Base-by-base conservation (phyloP, 53 echinoderm and acorn worm genomes). In the Apostichopus leukothele region DNA sequence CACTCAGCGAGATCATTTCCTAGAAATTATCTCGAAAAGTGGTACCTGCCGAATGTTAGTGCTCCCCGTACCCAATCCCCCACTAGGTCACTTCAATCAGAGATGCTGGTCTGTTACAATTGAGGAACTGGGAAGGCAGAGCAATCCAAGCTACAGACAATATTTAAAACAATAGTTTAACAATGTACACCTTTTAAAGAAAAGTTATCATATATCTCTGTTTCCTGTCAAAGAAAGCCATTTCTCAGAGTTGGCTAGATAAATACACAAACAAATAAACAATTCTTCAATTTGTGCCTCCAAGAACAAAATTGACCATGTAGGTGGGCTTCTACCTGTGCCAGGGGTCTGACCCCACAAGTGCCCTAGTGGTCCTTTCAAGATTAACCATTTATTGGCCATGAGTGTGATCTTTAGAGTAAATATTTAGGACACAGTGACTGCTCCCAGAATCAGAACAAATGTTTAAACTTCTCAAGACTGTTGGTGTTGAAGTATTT, bases 221-320 rank as follows among this genome's bases (percentile, higher is more conserved):
- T 23, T 77, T 77, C 50, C 78, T 27, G 18, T n/a, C 51, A 79
- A 51, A 51, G n/a, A 52, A 20, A 18, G 3, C 8, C 79, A 79
- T 13, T 79, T 53, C 16, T 16, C 53, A 19, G 50, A 79, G 51
- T 79, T 79, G 51, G 53, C 77, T 25, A 77, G 77, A 77, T 77
- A 79, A 79, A 79, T 18, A 79, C 6, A 79, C 50, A 79, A 79
- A 79, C 79, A 79, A 79, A n/a, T 53, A 79, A 79, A 79, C 52
- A 16, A 79, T 50, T 18, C 51, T 13, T 18, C n/a, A 4, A 39
- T 39, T 39, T 39, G 39, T 39, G 39, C 39, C 39, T 39, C 39
- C 3, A 3, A 39, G 39, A 39, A 39, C 0, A 39, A 39, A 39
- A 39, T 63, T 63, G 63, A 63, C 79, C 53, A 52, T 10, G 79